A percentile compares a stretch with the other conserved stretches of the same genome.
Conservation (phyloP, 2,797 vertebrate species). For the Semotilus atromaculatus region DNA sequence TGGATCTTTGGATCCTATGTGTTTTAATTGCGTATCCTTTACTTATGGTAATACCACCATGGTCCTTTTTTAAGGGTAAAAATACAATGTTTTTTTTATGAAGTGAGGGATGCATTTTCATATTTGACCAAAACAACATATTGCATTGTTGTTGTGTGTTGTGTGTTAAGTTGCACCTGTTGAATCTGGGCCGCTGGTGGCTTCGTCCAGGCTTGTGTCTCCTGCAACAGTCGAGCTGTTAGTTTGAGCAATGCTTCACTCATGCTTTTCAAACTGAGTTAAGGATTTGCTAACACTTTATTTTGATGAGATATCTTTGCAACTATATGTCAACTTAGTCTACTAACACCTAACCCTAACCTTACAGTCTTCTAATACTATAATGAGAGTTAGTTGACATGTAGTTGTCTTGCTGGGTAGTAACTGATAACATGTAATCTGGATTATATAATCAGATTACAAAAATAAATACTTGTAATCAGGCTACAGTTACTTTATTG, state of each 20-base stretch:
- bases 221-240: conserved; percentile 14
- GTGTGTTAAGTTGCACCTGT: conserved; percentile 36
- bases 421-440: no score
- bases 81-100: background rate
- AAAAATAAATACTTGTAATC: background rate
- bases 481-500: background rate
- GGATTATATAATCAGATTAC: background rate
- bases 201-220: conserved; percentile 51
- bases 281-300: background rate
- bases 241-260: background rate
- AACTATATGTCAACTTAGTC: background rate
- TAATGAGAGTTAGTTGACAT: background rate
- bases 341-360: background rate
- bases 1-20: background rate
- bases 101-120: background rate
- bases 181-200: conserved; percentile 51
- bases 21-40: background rate
- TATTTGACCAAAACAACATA: background rate
- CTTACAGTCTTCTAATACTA: background rate
- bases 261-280: background rate
- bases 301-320: background rate
- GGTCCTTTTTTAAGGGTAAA: background rate
- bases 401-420: background rate
- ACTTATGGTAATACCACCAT: background rate
- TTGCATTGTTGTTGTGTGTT: background rate